Base-by-base conservation (phyloP, 2,888 invertebrate species). In the Drosophila mayaguana region DNA sequence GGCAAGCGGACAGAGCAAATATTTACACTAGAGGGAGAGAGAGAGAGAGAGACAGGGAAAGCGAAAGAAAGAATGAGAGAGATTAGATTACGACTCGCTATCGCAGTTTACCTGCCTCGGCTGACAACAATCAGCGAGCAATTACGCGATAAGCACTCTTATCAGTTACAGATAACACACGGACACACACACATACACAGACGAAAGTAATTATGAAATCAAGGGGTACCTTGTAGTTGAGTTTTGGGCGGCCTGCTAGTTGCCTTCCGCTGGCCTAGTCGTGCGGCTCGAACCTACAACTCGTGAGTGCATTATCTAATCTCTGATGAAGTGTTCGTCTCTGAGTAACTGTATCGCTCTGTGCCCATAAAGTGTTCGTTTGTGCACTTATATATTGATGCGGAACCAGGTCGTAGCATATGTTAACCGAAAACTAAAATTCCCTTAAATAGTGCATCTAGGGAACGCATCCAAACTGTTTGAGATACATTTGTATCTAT, bases 71-170 rank as follows among this genome's bases (percentile, higher is more conserved):
- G 14, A 51, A 34, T 22, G 57, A 42, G 11, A 48, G 42, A 42
- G 40, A 56, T 28, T 25, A 16, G 53, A 34, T 51, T 18, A 43
- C 34, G 50, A 38, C 32, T 50, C 20, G 16, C 60, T 59, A 51
- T 43, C 53, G 63, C 40, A 59, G 63, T 72, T 76, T 84, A 84
- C 83, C 88, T 83, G 88, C 40, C 83, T 8, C 45, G 36, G 60
- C 67, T 79, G 79, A 81, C 82, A 80, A 80, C 88, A 88, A 89
- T 85, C 84, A 80, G 84, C 70, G 62, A 54, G 63, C 90, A 84
- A 84, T 84, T 84, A 90, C 63, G 54, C 83, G 84, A 84, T 84
- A 84, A 88, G 89, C 28, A 32, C 38, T 50, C 88, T 85, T 85
- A 85, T 85, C 84, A 85, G 60, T 16, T 43, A 6, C 20, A 82